Evolutionary conservation across 1,140 invertebrate genomes (phyloP).

Genomic region (Pseudomyrmex dendroicus): DNA sequence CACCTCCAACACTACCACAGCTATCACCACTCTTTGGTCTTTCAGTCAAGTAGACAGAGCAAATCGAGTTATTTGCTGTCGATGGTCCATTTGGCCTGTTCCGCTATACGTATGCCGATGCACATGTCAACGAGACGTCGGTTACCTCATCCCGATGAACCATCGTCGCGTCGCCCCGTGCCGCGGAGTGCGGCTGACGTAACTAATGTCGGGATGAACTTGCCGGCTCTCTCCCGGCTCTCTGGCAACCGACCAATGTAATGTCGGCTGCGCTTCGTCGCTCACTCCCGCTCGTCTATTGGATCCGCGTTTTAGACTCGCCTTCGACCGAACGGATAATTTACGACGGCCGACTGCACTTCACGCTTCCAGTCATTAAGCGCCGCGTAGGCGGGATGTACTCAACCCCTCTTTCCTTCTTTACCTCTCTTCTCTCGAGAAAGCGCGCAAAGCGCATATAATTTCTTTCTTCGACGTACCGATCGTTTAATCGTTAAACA

Average conservation of each 20-base stretch:
- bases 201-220: conserved; percentile 68
- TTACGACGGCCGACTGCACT: conserved; percentile 56
- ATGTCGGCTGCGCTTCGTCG: conserved; percentile 61
- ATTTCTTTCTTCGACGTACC: conserved; percentile 8
- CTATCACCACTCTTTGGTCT: conserved; percentile 28
- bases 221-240: conserved; percentile 36
- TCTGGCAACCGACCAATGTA: conserved; percentile 69
- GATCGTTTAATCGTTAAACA: conserved; percentile 39
- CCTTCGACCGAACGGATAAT: conserved; percentile 57
- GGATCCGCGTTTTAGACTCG: conserved; percentile 58
- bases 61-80: conserved; percentile 74
- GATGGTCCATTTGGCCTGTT: conserved; percentile 70
- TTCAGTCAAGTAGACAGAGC: conserved; percentile 66
- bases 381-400: conserved; percentile 23
- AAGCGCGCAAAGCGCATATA: not conserved
- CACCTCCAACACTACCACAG: conserved; percentile 23
- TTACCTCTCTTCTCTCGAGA: not conserved
- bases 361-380: conserved; percentile 50
- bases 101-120: conserved; percentile 61
- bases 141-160: conserved; percentile 64
- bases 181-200: conserved; percentile 57
- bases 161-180: conserved; percentile 56
- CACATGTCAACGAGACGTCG: conserved; percentile 75
- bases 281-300: conserved; percentile 50
- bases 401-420: conserved; percentile 13